A percentile compares a stretch with the other conserved stretches of the same genome.
Evolutionary conservation across 2,113 vertebrate species (phyloP).

Genomic region (Brevimyrus niger): DNA sequence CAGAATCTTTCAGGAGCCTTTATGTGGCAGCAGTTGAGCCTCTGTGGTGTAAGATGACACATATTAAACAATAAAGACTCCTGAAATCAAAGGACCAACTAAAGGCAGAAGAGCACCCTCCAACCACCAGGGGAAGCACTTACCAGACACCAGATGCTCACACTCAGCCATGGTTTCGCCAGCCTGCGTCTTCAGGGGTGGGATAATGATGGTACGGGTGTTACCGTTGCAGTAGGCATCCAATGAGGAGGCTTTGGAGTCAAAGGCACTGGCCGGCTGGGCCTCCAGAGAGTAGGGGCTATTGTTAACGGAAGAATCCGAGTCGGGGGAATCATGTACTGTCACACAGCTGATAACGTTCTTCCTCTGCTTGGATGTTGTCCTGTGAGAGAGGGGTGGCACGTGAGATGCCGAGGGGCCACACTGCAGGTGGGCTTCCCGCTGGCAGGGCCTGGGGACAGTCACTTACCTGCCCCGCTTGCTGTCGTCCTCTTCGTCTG

Average conservation of each 20-base stretch:
- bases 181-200: constrained; percentile 87
- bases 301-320: constrained; percentile 86
- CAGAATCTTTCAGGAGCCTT: neutral
- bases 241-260: constrained; percentile 75
- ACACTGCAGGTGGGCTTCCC: neutral
- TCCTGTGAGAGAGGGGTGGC: constrained; percentile 56
- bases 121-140: neutral
- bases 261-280: constrained; percentile 61
- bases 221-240: constrained; percentile 80
- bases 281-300: constrained; percentile 80
- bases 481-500: constrained; percentile 91
- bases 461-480: constrained; percentile 77
- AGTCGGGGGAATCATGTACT: constrained; percentile 93
- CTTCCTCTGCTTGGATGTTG: constrained; percentile 89
- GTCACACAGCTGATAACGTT: constrained; percentile 99
- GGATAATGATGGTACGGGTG: constrained; percentile 91
- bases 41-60: neutral
- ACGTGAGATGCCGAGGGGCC: neutral
- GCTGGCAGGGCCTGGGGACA: neutral
- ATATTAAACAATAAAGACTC: neutral
- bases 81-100: neutral
- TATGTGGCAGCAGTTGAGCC: neutral
- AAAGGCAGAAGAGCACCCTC: neutral
- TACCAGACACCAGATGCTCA: constrained; percentile 84
- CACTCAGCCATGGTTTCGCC: constrained; percentile 78